Base-by-base conservation (phyloP, 2,113 vertebrate species). In the Canis aureus region DNA sequence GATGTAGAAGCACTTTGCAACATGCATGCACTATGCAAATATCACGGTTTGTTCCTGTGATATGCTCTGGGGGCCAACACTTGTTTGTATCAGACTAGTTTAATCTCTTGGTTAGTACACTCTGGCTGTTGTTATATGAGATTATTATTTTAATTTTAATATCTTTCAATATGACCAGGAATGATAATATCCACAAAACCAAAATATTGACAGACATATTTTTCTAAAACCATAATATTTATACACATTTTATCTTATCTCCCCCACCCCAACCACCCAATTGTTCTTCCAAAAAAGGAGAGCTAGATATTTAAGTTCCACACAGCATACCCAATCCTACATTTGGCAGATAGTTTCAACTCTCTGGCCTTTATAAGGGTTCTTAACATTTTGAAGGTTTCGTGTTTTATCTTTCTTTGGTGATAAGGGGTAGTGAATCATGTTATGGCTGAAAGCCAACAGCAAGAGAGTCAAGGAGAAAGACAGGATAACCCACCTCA, bases 101-200 rank as follows among this genome's bases (percentile, higher is more conserved):
- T 32, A 25, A 6, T 62, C 62, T 49, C 20, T 38, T 83, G 60
- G 35, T 91, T 83, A 92, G 27, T 90, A 74, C 55, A 95, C 87
- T 87, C 76, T 80, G 59, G 69, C 73, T 95, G 13, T 11, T 69
- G 27, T 80, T 93, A 32, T 32, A 19, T 73, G 92, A 71, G n/a
- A 55, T 84, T 76, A 60, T 84, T 71, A 83, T 74, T 96, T 93
- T 60, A 92, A 83, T 74, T 96, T 93, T 60, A 92, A 66, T 84
- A 79, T 35, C 87, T n/a, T 95, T 82, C n/a, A 49, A 95, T 73
- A 91, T 43, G 49, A 73, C 19, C n/a, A 92, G 10, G 53, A 92
- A 85, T 90, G 80, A 60, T 71, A 80, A 51, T 73, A 16, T 67
- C 22, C 35, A 94, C 55, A 84, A 81, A 92, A 51, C 25, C 57